These are phyloP conservation scores for Chunga burmeisteri DNA, from an alignment of 2,113 vertebrate genomes.

Conservation along the genomic window DNA sequence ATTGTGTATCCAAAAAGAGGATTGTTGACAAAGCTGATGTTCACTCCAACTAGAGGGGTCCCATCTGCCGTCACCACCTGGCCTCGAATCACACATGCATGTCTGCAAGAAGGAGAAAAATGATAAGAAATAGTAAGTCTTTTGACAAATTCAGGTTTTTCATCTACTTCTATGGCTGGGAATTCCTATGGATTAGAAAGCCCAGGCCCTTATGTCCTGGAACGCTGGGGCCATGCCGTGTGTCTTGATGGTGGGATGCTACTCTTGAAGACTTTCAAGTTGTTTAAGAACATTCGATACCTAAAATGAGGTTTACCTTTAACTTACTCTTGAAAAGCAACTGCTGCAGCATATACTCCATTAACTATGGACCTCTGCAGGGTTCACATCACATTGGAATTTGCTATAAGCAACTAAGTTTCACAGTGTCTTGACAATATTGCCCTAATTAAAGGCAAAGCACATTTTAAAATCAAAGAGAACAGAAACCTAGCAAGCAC, in stretches of 20 bases:
- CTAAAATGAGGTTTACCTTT: neutral
- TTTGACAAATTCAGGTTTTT: neutral
- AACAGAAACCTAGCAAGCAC: neutral
- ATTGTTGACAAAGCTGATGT: constrained; percentile 94
- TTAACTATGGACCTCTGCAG: neutral
- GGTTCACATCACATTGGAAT: neutral
- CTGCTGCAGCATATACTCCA: neutral
- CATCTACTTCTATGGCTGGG: neutral
- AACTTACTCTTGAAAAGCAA: neutral
- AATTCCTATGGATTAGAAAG: neutral
- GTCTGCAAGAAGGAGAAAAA: constrained; percentile 72
- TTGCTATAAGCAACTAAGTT: neutral
- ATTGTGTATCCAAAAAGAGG: constrained; percentile 92
- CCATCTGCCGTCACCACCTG: constrained; percentile 96
- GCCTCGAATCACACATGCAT: constrained; percentile 95
- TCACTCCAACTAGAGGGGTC: constrained; percentile 96
- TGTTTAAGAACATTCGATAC: neutral
- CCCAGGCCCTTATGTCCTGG: neutral
- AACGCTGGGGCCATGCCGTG: neutral
- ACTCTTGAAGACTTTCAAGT: neutral
- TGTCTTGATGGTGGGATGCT: neutral
- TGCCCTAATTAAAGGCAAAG: neutral
- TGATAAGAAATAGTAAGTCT: neutral
- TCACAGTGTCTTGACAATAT: neutral
- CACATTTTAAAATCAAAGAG: neutral